Conservation (phyloP, 2,113 vertebrate species). For the Sminthopsis crassicaudata region DNA sequence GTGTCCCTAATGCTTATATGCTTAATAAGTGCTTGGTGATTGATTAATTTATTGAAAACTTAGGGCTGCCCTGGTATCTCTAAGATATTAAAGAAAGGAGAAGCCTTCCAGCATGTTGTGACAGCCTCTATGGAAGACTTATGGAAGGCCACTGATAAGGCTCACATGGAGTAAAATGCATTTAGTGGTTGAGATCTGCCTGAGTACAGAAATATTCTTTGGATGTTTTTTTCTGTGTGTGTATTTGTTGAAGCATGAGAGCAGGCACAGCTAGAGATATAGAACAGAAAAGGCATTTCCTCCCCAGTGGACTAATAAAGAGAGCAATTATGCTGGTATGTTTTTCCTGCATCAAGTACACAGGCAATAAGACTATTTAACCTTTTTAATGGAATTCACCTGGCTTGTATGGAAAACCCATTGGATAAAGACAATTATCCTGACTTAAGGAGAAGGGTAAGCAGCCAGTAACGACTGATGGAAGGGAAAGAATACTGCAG, state of each 20-base stretch:
- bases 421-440: conserved; percentile 64
- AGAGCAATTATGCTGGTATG: conserved; percentile 71
- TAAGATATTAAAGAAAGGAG: neutral
- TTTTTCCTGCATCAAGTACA: conserved; percentile 48
- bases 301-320: neutral
- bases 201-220: neutral
- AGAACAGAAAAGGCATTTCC: neutral
- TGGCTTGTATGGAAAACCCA: conserved; percentile 66
- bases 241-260: neutral
- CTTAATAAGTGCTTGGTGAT: neutral
- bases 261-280: neutral
- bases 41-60: neutral
- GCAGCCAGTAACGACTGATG: conserved; percentile 72
- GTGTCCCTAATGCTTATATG: neutral
- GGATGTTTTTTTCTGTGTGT: neutral
- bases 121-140: neutral
- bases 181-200: neutral
- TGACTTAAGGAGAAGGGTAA: conserved; percentile 70
- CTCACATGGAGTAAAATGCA: neutral
- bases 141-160: neutral
- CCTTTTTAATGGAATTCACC: conserved; percentile 68
- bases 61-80: neutral
- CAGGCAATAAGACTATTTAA: conserved; percentile 67
- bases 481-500: neutral
- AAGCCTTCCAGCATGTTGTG: neutral